Conservation (phyloP, 1,140 invertebrate species). For the Anthonomus grandis region DNA sequence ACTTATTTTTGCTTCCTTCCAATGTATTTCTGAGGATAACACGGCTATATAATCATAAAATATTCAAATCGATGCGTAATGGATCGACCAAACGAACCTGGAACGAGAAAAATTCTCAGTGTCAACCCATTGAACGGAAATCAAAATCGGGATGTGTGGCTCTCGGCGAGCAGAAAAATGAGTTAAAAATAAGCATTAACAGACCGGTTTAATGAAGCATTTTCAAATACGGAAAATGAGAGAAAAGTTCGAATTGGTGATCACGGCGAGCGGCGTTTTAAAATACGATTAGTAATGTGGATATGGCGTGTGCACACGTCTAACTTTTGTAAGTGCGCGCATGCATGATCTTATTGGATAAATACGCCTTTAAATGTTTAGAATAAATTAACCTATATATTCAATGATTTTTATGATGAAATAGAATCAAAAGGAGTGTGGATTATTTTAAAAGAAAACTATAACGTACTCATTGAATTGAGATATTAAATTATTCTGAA, state of each 20-base stretch:
- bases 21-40: too few relatives aligned
- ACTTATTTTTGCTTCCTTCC: too few relatives aligned
- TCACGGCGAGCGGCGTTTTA: too few relatives aligned
- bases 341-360: constrained; percentile 4
- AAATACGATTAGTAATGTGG: constrained; percentile 7
- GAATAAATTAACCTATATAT: constrained; percentile 5
- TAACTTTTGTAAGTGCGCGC: constrained; percentile 7
- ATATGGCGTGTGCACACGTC: constrained; percentile 1
- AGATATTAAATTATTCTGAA: too few relatives aligned
- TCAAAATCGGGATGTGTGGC: constrained; percentile 1
- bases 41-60: too few relatives aligned
- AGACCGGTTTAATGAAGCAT: constrained; percentile 2
- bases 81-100: neutral
- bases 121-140: neutral
- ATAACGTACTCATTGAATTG: too few relatives aligned
- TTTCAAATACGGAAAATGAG: neutral
- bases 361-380: neutral
- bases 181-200: constrained; percentile 7
- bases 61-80: neutral
- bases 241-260: constrained; percentile 1
- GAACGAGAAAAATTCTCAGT: constrained; percentile 8
- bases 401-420: constrained; percentile 1
- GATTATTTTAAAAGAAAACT: too few relatives aligned
- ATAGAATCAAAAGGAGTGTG: too few relatives aligned
- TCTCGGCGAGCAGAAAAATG: constrained; percentile 3